Evolutionary conservation across 2,113 vertebrate species (phyloP).

Genomic region (Hyla sarda): DNA sequence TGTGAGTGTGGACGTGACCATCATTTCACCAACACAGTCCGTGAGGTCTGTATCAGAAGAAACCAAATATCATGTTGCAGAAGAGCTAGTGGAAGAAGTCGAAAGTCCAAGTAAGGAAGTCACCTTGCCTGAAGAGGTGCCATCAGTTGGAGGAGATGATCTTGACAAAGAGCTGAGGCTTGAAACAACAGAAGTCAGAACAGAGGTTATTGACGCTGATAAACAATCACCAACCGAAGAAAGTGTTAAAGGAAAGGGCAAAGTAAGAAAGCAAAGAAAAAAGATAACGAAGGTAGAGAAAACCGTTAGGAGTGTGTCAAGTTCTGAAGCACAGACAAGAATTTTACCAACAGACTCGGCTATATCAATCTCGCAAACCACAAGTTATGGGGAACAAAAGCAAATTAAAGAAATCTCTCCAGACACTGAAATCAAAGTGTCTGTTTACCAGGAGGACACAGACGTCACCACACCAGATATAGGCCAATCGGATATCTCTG

Average conservation of each 20-base stretch:
- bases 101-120: background rate
- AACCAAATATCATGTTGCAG: no score
- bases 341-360: background rate
- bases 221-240: background rate
- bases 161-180: background rate
- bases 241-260: background rate
- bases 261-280: background rate
- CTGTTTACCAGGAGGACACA: background rate
- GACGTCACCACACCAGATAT: background rate
- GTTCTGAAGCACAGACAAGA: background rate
- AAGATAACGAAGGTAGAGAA: background rate
- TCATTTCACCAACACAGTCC: no score
- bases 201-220: background rate
- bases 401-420: background rate
- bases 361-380: background rate
- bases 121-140: background rate
- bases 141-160: background rate
- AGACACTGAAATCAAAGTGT: background rate
- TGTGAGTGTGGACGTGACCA: no score
- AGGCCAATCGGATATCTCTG: background rate
- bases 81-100: no score
- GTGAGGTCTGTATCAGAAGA: no score
- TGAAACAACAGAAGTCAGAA: background rate
- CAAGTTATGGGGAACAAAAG: background rate
- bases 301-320: background rate